phyloP scores from a whole-genome alignment of 92 coral and sea anemone genomes.

The Bergia sp. region DNA sequence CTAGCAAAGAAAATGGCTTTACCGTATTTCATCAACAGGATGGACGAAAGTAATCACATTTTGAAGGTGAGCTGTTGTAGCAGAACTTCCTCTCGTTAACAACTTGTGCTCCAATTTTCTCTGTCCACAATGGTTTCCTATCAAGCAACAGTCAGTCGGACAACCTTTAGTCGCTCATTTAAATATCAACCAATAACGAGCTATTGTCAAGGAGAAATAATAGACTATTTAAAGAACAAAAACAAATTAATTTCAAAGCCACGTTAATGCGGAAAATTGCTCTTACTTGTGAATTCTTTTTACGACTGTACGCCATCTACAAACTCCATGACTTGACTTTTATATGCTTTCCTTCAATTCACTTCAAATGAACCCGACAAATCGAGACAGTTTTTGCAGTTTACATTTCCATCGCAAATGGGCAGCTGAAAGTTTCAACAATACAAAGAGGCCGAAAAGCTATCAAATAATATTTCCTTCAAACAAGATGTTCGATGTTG shows the following conservation, averaged over 20 bases:
- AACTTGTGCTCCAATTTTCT: background rate
- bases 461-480: slow-evolving; percentile 4
- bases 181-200: slow-evolving; percentile 19
- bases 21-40: background rate
- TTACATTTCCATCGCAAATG: background rate
- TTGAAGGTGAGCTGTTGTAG: background rate
- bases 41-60: background rate
- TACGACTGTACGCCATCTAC: background rate
- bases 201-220: slow-evolving; percentile 9
- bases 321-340: background rate
- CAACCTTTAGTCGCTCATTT: slow-evolving; percentile 2
- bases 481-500: slow-evolving; percentile 2
- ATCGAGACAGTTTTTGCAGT: background rate
- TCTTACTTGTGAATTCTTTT: background rate
- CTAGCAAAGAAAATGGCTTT: background rate
- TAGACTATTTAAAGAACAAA: background rate
- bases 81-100: background rate
- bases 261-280: background rate
- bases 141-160: slow-evolving; percentile 8
- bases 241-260: background rate
- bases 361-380: background rate
- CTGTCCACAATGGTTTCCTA: background rate
- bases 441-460: slow-evolving; percentile 23
- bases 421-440: background rate
- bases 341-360: background rate